Conservation (phyloP, 1,140 invertebrate species). For the Hycleus phaleratus region DNA sequence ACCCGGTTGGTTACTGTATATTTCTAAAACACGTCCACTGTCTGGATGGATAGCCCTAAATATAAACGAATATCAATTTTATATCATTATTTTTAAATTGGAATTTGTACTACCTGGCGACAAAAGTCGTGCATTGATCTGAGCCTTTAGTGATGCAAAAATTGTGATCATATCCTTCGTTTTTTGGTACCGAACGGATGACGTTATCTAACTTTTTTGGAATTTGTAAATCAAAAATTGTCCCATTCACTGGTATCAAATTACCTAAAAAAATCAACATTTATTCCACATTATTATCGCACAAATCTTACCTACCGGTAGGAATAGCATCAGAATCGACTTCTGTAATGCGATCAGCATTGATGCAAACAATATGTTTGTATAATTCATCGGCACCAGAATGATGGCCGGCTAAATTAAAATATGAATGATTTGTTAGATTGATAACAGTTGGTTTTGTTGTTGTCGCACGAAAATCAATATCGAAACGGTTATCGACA, state of each 20-base stretch:
- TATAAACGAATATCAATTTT: conserved; percentile 27
- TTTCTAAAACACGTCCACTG: conserved; percentile 65
- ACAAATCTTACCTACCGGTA: conserved; percentile 53
- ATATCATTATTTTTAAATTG: too few relatives aligned
- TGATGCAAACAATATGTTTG: conserved; percentile 65
- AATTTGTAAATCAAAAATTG: conserved; percentile 55
- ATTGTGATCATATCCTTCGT: conserved; percentile 70
- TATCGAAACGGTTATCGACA: conserved; percentile 59
- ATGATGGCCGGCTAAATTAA: conserved; percentile 84
- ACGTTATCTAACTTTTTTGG: conserved; percentile 46
- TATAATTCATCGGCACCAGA: conserved; percentile 49
- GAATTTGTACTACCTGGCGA: too few relatives aligned
- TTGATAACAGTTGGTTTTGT: conserved; percentile 79
- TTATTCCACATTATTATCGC: too few relatives aligned
- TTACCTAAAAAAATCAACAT: conserved; percentile 22
- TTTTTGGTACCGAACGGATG: conserved; percentile 40
- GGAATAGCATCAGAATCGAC: conserved; percentile 67
- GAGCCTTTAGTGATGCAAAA: conserved; percentile 45
- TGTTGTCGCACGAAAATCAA: conserved; percentile 65
- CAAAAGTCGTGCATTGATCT: conserved; percentile 26
- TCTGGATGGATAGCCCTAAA: conserved; percentile 53
- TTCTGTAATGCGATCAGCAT: conserved; percentile 70
- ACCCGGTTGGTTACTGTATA: conserved; percentile 79
- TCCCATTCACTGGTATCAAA: conserved; percentile 26
- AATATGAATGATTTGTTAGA: conserved; percentile 89